Percentiles rank a stretch among this genome's conserved stretches.
phyloP scores from a whole-genome alignment of 2,113 vertebrate genomes.

The Hypomesus transpacificus region DNA sequence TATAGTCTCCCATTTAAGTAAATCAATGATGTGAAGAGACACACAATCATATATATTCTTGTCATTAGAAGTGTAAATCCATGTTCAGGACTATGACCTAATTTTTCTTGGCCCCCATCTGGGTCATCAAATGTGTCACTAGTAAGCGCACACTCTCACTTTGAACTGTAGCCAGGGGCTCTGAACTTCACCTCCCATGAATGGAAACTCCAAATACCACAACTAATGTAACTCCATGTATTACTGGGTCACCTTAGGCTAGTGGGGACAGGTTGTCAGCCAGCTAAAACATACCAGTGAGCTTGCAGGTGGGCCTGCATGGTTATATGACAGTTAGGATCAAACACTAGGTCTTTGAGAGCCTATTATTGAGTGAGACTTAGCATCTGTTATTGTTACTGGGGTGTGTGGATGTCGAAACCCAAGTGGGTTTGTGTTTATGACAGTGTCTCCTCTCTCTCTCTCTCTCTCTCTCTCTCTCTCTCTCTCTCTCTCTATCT shows the following conservation, averaged over 20 bases:
- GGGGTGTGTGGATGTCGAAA: background rate
- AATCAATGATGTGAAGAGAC: background rate
- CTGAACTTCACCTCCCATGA: slow-evolving; percentile 6
- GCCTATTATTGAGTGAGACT: background rate
- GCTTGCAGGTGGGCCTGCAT: no score
- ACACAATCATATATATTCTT: background rate
- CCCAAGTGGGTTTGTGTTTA: background rate
- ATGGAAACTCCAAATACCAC: background rate
- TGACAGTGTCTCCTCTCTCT: background rate
- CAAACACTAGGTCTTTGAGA: background rate
- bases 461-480: no score
- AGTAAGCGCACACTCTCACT: background rate
- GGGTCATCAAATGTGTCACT: background rate
- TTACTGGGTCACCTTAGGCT: background rate
- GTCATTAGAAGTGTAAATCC: no score
- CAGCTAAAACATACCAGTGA: no score
- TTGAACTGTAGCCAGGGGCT: background rate
- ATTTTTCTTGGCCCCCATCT: slow-evolving; percentile 4
- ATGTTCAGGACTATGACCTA: slow-evolving; percentile 6
- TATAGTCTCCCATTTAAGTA: no score
- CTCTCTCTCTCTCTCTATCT: slow-evolving; percentile 8
- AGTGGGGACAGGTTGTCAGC: background rate
- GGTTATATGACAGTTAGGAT: no score
- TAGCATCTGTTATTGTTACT: background rate
- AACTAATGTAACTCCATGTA: background rate